These are phyloP conservation scores for Hybognathus amarus DNA, from an alignment of 2,797 vertebrate genomes.

Conservation along the genomic window DNA sequence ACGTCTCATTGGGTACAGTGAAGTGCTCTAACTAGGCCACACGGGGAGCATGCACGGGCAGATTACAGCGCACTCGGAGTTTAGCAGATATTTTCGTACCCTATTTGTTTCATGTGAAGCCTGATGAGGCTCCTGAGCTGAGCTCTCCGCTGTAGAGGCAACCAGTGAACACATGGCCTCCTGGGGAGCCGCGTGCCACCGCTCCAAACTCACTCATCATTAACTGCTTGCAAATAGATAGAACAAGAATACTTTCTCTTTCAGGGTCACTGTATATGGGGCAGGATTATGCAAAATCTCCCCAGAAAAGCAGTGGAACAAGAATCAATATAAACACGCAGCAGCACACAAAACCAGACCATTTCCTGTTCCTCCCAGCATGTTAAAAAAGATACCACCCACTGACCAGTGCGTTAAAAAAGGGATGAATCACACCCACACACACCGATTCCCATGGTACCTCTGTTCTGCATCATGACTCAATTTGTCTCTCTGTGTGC, in stretches of 20 bases:
- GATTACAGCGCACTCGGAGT: constrained; percentile 18
- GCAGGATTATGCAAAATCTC: constrained; percentile 37
- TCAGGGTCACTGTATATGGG: constrained; percentile 45
- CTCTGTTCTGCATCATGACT: constrained; percentile 43
- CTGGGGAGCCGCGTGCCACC: constrained; percentile 40
- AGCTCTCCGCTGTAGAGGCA: constrained; percentile 1
- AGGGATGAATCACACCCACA: constrained; percentile 31
- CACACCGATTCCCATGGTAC: constrained; percentile 32
- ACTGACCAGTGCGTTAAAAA: constrained; percentile 23
- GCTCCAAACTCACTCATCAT: constrained; percentile 47
- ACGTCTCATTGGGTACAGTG: neutral
- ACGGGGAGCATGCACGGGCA: constrained; percentile 35
- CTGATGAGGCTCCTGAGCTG: constrained; percentile 41
- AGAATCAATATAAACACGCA: constrained; percentile 23
- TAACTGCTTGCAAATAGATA: constrained; percentile 42
- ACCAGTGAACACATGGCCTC: constrained; percentile 43
- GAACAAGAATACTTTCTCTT: constrained; percentile 43
- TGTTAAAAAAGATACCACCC: constrained; percentile 32
- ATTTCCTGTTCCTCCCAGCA: constrained; percentile 28
- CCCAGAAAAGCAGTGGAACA: constrained; percentile 4
- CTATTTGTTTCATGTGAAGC: constrained; percentile 52
- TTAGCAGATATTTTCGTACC: constrained; percentile 52
- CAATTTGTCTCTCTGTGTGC: constrained; percentile 31
- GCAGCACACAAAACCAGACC: constrained; percentile 23
- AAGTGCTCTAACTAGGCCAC: constrained; percentile 51